phyloP scores from a whole-genome alignment of 2,888 invertebrate genomes.

The Argyresthia albistria region DNA sequence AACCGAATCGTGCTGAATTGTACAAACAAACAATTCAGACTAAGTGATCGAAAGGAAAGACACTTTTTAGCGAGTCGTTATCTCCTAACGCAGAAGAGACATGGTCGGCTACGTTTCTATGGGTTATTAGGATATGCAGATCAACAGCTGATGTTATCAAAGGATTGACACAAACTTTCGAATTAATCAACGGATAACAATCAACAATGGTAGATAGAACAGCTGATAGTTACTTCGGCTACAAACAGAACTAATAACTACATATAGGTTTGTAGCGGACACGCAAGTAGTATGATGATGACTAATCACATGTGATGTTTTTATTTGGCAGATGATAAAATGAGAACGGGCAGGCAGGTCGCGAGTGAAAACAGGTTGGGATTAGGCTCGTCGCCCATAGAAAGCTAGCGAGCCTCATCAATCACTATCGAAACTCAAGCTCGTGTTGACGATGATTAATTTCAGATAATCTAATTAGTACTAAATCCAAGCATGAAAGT shows the following conservation, averaged over 20 bases:
- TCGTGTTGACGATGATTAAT: neutral
- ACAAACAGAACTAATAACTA: no score
- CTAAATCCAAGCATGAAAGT: neutral
- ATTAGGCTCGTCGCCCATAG: conserved; percentile 16
- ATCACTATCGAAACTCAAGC: neutral
- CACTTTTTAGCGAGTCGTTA: neutral
- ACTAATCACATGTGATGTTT: conserved; percentile 48
- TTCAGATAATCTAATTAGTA: neutral
- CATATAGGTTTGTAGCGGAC: no score
- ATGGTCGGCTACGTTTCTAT: no score
- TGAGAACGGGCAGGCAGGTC: conserved; percentile 28
- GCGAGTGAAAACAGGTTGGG: conserved; percentile 39
- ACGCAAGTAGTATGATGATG: conserved; percentile 20
- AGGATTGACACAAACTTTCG: neutral
- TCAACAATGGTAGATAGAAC: neutral
- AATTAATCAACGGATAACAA: neutral
- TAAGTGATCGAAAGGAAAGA: neutral
- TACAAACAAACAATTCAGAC: neutral
- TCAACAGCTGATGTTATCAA: no score
- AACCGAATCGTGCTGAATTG: conserved; percentile 6
- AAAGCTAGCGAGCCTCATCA: conserved; percentile 13
- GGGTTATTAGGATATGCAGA: no score
- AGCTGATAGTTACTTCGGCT: no score
- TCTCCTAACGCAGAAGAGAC: neutral
- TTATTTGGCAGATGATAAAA: conserved; percentile 43